Evolutionary conservation across 2,888 invertebrate genomes (phyloP), one percentile per base, ranked within the genome.

Genomic region (Beris chalybata): DNA sequence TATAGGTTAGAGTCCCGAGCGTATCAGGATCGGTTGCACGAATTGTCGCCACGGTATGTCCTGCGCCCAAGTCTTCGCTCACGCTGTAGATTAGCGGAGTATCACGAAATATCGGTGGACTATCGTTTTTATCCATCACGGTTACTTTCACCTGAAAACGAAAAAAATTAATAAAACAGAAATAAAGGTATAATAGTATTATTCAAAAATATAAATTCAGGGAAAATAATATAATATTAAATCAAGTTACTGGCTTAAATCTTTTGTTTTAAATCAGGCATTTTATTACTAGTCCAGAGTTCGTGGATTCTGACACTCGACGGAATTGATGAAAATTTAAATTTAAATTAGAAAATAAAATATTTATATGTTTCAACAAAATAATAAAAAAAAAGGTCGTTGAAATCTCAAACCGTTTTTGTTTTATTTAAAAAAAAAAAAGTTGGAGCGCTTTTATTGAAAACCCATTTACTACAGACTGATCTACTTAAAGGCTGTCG

Each of bases 71-170:
- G 78, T 95, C 94, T 78, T 95, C 95, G 2, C 93, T 93, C 1
- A 94, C 89, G 65, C 86, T 84, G 78, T 89, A 91, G 58, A 86
- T 85, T 73, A 89, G 82, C 13, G 89, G 89, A 44, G 89, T 86
- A 70, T 89, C 87, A 73, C 87, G 87, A 84, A 94, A 93, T 64
- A 89, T 87, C 4, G 97, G 97, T n/a, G 95, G 94, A 75, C 93
- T 94, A 83, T 97, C 97, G 80, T 97, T 97, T 81, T 91, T 91
- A 82, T 97, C 97, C 78, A 92, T 80, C 63, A 96, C 89, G 66
- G 87, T 88, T 72, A 96, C 88, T 79, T 87, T 87, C 73, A 95
- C 91, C 95, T 95, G 88, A 30, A 86, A 87, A 22, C 3, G 73
- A 71, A 67, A 64, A 67, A 43, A 66, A 67, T 63, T 57, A 54